Evolutionary conservation across 2,113 vertebrate species (phyloP).

Genomic region (Thalassarche chlororhynchos): DNA sequence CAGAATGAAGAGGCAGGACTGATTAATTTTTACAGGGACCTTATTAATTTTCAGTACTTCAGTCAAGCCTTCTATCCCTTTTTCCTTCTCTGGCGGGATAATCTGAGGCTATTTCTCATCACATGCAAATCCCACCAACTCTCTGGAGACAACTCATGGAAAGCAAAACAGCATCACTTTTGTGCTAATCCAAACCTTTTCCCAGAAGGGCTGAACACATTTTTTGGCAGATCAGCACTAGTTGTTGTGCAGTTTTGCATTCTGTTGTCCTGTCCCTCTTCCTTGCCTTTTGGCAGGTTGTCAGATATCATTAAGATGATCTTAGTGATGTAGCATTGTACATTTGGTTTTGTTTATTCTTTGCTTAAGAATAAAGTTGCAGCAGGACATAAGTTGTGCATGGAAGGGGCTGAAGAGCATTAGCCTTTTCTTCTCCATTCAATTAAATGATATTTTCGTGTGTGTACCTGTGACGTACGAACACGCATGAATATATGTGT

Average conservation of each 20-base stretch:
- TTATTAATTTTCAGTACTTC: conserved; percentile 29
- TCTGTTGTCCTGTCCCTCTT: conserved; percentile 29
- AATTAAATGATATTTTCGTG: not conserved
- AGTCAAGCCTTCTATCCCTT: not conserved
- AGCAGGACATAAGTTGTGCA: not conserved
- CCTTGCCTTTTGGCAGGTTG: conserved; percentile 67
- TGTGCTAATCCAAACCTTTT: conserved; percentile 47
- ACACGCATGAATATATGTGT: not conserved
- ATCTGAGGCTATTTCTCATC: conserved; percentile 39
- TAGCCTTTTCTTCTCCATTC: not conserved
- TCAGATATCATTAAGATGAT: conserved; percentile 65
- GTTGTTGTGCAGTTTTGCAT: conserved; percentile 35
- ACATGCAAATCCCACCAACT: conserved; percentile 31
- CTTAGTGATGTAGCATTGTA: conserved; percentile 27
- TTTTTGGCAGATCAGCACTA: conserved; percentile 22
- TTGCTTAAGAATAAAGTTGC: conserved; percentile 17
- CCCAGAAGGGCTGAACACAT: conserved; percentile 1
- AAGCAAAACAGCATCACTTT: conserved; percentile 31
- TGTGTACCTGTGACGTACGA: not conserved
- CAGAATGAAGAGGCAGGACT: not conserved
- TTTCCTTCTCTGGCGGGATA: conserved; percentile 27
- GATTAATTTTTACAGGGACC: conserved; percentile 12
- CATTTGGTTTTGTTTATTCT: conserved; percentile 52
- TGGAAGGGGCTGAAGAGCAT: not conserved
- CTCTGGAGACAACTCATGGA: conserved; percentile 34